Evolutionary conservation across 2,113 vertebrate species (phyloP), one percentile per base, ranked within the genome.

Genomic region (Vidua macroura): DNA sequence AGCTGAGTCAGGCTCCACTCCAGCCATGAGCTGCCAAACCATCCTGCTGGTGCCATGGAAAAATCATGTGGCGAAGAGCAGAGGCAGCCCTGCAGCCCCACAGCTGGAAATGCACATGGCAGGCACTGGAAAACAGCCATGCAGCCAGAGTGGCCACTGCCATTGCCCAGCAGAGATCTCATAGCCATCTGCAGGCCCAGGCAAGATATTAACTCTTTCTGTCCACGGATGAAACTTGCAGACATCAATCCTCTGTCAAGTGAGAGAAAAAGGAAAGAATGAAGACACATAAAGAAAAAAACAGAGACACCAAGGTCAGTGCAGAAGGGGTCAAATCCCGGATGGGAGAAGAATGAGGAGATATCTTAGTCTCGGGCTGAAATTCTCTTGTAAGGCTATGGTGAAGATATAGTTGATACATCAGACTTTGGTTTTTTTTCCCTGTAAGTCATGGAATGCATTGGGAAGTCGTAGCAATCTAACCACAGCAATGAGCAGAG

Each of bases 21-120:
- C 23, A 14, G n/a, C 56, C 4, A 2, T 4, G 10, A 37, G 58
- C n/a, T 2, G 2, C 58, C 1, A 3, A 37, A 3, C 23, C 23
- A 4, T 18, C 35, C 58, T 60, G n/a, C 56, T 59, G 58, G 23
- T 27, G 15, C 24, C 4, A 2, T 13, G 35, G 24, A 27, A 37
- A 5, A 60, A 27, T 37, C 58, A 18, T 8, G n/a, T 3, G 7
- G 58, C 58, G 3, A 11, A 37, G 58, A 60, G 37, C 24, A 27
- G n/a, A 60, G n/a, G 35, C 23, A 25, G 23, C 58, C n/a, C n/a
- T 11, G 23, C n/a, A 48, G 52, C 52, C 52, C 52, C 7, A 4
- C 28, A 4, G 58, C 58, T 60, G n/a, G 17, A 8, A 37, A 6
- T 37, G 58, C 12, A 17, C 10, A 9, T 25, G 58, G n/a, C n/a